Base-by-base conservation (phyloP, 2,797 vertebrate species). In the Rhynchonycteris naso region DNA sequence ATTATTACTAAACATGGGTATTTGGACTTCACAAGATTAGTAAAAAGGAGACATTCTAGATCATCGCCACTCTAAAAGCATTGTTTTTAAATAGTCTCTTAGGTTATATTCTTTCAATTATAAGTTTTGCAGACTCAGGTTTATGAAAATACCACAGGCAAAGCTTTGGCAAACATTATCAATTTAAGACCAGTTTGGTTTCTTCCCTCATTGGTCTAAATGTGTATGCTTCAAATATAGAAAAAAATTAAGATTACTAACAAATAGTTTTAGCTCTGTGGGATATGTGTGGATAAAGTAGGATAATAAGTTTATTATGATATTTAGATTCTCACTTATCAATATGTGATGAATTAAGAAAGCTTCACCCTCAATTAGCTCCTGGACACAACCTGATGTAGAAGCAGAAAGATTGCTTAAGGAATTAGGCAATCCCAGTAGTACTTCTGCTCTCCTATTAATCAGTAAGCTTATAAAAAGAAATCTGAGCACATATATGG, bases 101-200 rank as follows among this genome's bases (percentile, higher is more conserved):
- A 63, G 26, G 22, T 80, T 30, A 63, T 69, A 18, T 33, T 75
- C 54, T 80, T 63, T 54, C 69, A 80, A 85, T 76, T 91, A 91
- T 74, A 96, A 79, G 7, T 69, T 89, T 76, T 86, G 54, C 66
- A 69, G 58, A 93, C 33, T 80, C 43, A 85, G 54, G 26, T 76
- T 89, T 88, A 52, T 93, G 61, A 93, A 91, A 75, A 76, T 22
- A 81, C 66, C 68, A n/a, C 47, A 93, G 38, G 88, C 84, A 93
- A 76, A 71, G 54, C 21, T 74, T 91, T 80, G 59, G 21, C 18
- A 74, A 89, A 85, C 12, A 69, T 50, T 71, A 69, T 90, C 58
- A 72, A 59, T 59, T 80, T 68, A 90, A 75, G 24, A 88, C 30
- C n/a, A 52, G 8, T 76, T 86, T 90, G 30, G 75, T 76, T 47